Percentiles rank a stretch among this genome's conserved stretches.
phyloP scores from a whole-genome alignment of 2,113 vertebrate species.

The Circaetus gallicus region DNA sequence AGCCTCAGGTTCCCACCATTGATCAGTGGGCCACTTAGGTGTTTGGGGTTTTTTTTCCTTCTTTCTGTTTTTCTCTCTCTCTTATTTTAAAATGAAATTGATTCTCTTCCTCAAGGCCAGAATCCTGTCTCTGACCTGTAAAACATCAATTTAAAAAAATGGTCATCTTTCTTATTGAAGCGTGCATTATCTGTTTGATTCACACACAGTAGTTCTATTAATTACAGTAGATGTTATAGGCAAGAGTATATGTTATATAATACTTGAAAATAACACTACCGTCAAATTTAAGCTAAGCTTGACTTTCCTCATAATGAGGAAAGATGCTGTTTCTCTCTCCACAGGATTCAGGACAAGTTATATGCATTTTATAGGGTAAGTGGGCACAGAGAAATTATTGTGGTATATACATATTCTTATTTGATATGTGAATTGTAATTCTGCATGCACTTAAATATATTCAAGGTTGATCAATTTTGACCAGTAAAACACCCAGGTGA shows the following conservation, averaged over 20 bases:
- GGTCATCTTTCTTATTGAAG: neutral
- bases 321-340: no score
- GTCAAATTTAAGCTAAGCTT: neutral
- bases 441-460: neutral
- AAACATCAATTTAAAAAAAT: neutral
- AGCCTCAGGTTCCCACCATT: neutral
- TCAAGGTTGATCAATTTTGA: neutral
- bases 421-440: neutral
- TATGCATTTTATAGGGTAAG: neutral
- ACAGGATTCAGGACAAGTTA: neutral
- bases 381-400: neutral
- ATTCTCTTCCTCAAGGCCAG: neutral
- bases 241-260: neutral
- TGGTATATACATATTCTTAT: neutral
- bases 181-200: neutral
- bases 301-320: neutral
- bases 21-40: neutral
- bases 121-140: neutral
- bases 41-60: rapidly evolving
- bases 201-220: neutral
- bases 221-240: neutral
- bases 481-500: neutral
- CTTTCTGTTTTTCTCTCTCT: neutral
- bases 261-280: neutral
- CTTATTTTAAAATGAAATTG: neutral